Base-by-base conservation (phyloP, 2,888 invertebrate genomes). In the Eurois occulta region DNA sequence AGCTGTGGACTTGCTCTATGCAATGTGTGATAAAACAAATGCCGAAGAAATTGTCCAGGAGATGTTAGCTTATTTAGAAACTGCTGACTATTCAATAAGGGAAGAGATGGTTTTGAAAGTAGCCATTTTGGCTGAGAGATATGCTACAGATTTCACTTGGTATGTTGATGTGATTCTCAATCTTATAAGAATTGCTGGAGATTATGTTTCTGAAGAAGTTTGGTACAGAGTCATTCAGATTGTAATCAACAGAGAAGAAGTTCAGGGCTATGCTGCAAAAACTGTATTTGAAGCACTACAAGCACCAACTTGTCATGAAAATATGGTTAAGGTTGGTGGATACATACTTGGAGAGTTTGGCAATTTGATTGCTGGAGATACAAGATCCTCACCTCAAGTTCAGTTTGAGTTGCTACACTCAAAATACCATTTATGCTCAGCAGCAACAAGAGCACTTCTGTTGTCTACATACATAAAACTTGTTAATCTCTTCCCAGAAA, bases 31-130 rank as follows among this genome's bases (percentile, higher is more conserved):
- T 96, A 98, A 99, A 93, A 99, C 99, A 87, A 99, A 99, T 97
- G 99, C 99, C 38, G 99, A 99, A 95, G 99, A 99, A 97, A 99
- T 99, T 94, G 99, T 99, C 11, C 99, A 99, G 93, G 99, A 99
- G 96, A 99, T 99, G 99, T 97, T 99, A 88, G 99, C 99, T 93
- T 99, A 99, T 94, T 97, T 99, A 89, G 99, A 99, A 97, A 99
- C 99, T 41, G 99, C 99, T 77, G 99, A 99, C 96, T 99, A 99
- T 96, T 99, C 99, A 43, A 99, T 99, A 90, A 97, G 99, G 87
- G 99, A 99, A 96, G 99, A 99, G 97, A 99, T 99, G 99, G 99
- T 99, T 60, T 97, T 99, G 71, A 99, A 99, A 97, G 99, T 99
- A 84, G 99, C 99, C 73, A 99, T 99, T 92, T 96, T 99, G 86